phyloP scores from a whole-genome alignment of 2,797 vertebrate genomes.

The Onychomys torridus region DNA sequence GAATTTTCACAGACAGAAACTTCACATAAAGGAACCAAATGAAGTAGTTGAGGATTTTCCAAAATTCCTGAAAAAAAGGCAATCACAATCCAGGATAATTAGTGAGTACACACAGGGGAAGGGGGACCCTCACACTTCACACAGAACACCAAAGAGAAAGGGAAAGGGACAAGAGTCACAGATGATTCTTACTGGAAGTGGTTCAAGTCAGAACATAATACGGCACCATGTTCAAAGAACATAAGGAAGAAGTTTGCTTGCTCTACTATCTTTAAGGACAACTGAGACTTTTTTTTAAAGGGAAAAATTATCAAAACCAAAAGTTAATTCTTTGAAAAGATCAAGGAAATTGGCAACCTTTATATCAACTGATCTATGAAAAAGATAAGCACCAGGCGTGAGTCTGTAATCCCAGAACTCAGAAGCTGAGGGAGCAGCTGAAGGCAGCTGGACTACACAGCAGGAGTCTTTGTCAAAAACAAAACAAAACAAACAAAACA shows the following conservation, averaged over 20 bases:
- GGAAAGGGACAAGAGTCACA: not conserved
- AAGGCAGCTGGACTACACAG: not conserved
- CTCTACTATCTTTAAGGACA: slow-evolving; percentile 25
- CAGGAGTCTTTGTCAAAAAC: not conserved
- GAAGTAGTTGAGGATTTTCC: not conserved
- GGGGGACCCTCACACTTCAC: not conserved
- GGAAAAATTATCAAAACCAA: not conserved
- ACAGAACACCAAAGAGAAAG: not conserved
- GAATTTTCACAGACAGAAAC: not conserved
- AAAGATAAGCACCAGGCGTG: not conserved
- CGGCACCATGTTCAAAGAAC: not conserved
- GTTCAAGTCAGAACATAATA: slow-evolving; percentile 17
- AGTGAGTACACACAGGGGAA: not conserved
- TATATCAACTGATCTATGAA: not conserved
- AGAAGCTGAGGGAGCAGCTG: not conserved
- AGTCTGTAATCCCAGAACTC: not conserved
- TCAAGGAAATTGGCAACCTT: not conserved
- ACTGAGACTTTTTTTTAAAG: not conserved
- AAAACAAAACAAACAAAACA: not conserved
- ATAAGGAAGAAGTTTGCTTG: not conserved
- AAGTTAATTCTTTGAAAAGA: not conserved
- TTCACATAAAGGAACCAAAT: slow-evolving; percentile 26
- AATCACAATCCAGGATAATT: not conserved
- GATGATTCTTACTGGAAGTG: not conserved
- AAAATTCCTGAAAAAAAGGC: not conserved